Percentiles rank a stretch among this genome's conserved stretches.
phyloP scores from a whole-genome alignment of 2,888 invertebrate genomes.

The Sinelater perroti region DNA sequence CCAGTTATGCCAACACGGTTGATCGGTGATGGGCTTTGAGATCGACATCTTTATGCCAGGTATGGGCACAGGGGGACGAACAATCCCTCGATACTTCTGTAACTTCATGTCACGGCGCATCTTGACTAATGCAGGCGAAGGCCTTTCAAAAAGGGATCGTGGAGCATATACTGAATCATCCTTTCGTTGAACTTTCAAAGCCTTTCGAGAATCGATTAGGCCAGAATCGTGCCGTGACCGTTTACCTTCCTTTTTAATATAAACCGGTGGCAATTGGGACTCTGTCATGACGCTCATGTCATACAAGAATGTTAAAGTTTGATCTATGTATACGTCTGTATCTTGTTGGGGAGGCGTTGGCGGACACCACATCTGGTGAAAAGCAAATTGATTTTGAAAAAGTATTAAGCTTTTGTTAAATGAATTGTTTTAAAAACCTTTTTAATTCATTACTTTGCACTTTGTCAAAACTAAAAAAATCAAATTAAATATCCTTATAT shows the following conservation, averaged over 20 bases:
- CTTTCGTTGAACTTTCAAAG: conserved; percentile 70
- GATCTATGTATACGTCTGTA: conserved; percentile 90
- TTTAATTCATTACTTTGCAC: too few relatives aligned
- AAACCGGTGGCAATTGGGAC: conserved; percentile 80
- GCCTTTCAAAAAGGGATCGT: conserved; percentile 82
- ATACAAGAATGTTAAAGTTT: conserved; percentile 85
- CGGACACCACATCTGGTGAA: conserved; percentile 97
- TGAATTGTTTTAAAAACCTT: too few relatives aligned
- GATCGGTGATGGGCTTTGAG: conserved; percentile 65
- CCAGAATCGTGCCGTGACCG: conserved; percentile 74
- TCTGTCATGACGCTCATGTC: conserved; percentile 80
- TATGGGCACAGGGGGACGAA: conserved; percentile 62
- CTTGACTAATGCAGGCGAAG: conserved; percentile 77
- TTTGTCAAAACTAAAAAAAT: too few relatives aligned
- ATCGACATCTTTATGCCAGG: conserved; percentile 62
- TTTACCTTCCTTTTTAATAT: conserved; percentile 80
- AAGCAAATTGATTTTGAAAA: too few relatives aligned
- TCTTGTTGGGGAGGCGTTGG: conserved; percentile 96
- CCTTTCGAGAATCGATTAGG: conserved; percentile 65
- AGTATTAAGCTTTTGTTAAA: too few relatives aligned
- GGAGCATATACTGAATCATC: conserved; percentile 82
- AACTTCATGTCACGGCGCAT: conserved; percentile 80
- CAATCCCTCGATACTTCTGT: conserved; percentile 71
- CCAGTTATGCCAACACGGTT: conserved; percentile 85
- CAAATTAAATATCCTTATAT: too few relatives aligned